A percentile compares a stretch with the other conserved stretches of the same genome.
Conservation (phyloP, 2,113 vertebrate genomes). For the Caloenas nicobarica region DNA sequence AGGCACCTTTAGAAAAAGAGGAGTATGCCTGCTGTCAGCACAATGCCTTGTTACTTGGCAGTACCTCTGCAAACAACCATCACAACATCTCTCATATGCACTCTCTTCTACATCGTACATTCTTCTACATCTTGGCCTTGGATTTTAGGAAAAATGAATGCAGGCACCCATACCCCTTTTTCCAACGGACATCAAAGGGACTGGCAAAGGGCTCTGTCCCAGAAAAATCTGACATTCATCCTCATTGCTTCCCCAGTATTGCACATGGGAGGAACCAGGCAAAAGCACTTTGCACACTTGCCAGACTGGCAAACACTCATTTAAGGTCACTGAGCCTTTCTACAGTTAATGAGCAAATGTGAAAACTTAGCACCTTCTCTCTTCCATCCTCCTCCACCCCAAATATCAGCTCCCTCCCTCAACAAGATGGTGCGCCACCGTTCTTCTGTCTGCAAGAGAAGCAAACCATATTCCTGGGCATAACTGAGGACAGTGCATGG, state of each 20-base stretch:
- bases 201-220: not conserved
- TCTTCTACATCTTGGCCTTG: not conserved
- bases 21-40: not conserved
- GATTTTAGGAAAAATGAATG: not conserved
- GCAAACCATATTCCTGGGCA: not conserved
- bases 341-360: not conserved
- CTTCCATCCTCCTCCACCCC: not conserved
- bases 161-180: not conserved
- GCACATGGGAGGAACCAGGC: not conserved
- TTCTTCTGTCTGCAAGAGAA: not conserved
- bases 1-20: not conserved
- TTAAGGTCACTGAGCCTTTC: not conserved
- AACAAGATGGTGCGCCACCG: not conserved
- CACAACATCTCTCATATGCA: not conserved
- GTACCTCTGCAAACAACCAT: not conserved
- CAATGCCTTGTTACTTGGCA: not conserved
- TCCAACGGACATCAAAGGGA: not conserved
- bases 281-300: not conserved
- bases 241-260: not conserved
- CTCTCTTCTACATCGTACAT: not conserved
- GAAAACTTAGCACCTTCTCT: not conserved
- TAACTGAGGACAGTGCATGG: not conserved
- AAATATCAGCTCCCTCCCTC: not conserved
- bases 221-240: not conserved
- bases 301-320: not conserved